These are phyloP conservation scores for Thymelicus sylvestris DNA, from an alignment of 2,888 invertebrate genomes.

Conservation along the genomic window DNA sequence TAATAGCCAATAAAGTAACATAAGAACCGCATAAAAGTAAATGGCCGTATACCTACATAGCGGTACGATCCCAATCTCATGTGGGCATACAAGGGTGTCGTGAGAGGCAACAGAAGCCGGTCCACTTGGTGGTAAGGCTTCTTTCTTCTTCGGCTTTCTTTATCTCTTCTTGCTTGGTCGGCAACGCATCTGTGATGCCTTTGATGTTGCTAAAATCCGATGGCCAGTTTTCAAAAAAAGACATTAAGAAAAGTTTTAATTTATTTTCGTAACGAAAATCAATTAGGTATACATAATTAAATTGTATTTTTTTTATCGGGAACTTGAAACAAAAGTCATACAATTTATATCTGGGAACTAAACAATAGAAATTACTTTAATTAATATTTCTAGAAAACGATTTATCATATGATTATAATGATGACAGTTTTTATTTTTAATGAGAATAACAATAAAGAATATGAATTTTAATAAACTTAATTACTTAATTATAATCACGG, in stretches of 20 bases:
- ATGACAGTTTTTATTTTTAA: constrained; percentile 16
- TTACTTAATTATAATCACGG: constrained; percentile 20
- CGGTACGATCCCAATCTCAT: no score
- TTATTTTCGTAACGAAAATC: background rate
- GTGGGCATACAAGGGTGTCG: no score
- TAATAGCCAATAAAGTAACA: no score
- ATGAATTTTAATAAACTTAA: constrained; percentile 15
- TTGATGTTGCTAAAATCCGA: no score
- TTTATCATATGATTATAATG: constrained; percentile 9
- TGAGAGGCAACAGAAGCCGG: no score
- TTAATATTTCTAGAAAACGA: constrained; percentile 18
- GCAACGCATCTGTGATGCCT: no score
- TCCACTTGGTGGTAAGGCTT: no score
- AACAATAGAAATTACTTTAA: constrained; percentile 9
- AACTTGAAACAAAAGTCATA: background rate
- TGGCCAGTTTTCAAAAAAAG: no score
- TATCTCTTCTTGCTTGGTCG: no score
- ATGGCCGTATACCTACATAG: no score
- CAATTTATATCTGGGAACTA: background rate
- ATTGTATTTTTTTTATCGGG: background rate
- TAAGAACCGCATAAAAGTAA: no score
- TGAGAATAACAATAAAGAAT: constrained; percentile 8
- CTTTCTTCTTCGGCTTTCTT: no score
- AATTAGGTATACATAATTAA: background rate
- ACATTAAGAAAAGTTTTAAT: background rate